Conservation (phyloP, 2,797 vertebrate genomes). For the Oceanodroma leucorhoa region DNA sequence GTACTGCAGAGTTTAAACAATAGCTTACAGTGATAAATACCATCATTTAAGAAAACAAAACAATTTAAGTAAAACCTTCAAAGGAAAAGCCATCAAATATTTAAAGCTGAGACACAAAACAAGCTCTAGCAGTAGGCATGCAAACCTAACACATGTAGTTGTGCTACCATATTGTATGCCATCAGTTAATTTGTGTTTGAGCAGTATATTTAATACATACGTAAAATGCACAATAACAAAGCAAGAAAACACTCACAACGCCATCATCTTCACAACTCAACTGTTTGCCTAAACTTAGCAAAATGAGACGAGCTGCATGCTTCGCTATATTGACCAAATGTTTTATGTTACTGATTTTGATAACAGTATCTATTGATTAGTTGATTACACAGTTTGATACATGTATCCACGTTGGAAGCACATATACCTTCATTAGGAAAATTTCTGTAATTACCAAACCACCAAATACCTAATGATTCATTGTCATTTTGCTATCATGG, state of each 20-base stretch:
- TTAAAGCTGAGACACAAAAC: background rate
- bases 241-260: background rate
- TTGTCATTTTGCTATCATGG: background rate
- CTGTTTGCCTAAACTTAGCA: background rate
- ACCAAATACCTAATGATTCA: background rate
- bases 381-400: background rate
- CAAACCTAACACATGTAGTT: background rate
- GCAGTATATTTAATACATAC: background rate
- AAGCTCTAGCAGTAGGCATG: background rate
- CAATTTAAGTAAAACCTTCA: background rate
- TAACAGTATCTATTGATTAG: background rate
- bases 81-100: background rate
- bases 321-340: background rate
- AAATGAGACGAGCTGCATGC: background rate
- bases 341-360: background rate
- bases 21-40: background rate
- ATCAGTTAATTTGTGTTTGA: background rate
- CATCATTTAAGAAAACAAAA: background rate
- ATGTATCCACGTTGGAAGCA: background rate
- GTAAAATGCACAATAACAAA: rapidly evolving
- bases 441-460: background rate
- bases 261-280: background rate
- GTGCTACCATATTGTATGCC: background rate
- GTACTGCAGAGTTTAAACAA: background rate
- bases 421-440: background rate